A percentile compares a stretch with the other conserved stretches of the same genome.
Evolutionary conservation across 2,888 invertebrate species (phyloP).

Genomic region (Phyllotreta cruciferae): DNA sequence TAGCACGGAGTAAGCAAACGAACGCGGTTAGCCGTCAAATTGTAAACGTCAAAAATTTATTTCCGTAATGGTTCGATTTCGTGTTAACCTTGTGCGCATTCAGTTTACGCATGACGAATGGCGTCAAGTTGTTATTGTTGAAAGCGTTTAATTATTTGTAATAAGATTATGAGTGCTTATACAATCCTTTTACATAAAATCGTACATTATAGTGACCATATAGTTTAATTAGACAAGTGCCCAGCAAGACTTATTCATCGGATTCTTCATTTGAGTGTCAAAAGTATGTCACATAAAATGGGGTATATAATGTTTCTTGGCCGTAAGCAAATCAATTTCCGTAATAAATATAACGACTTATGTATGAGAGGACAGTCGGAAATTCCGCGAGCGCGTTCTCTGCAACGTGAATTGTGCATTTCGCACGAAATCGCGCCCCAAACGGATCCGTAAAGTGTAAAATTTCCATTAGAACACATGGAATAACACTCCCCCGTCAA

Average conservation of each 20-base stretch:
- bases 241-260: slow-evolving; percentile 44
- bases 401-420: slow-evolving; percentile 18
- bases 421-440: slow-evolving; percentile 23
- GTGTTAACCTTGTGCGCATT: slow-evolving; percentile 52
- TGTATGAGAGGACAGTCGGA: slow-evolving; percentile 44
- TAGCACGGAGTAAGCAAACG: background rate
- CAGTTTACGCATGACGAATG: slow-evolving; percentile 93
- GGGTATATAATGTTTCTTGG: slow-evolving; percentile 67
- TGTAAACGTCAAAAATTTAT: slow-evolving; percentile 42
- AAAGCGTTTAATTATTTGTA: slow-evolving; percentile 82
- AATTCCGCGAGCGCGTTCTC: slow-evolving; percentile 38
- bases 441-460: slow-evolving; percentile 39
- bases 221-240: slow-evolving; percentile 48
- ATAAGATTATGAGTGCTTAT: slow-evolving; percentile 73
- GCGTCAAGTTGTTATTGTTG: slow-evolving; percentile 99
- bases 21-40: background rate
- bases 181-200: slow-evolving; percentile 67
- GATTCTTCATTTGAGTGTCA: slow-evolving; percentile 63
- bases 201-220: slow-evolving; percentile 56
- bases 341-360: slow-evolving; percentile 47
- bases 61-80: slow-evolving; percentile 47
- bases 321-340: slow-evolving; percentile 61
- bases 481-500: slow-evolving; percentile 62
- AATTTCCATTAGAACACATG: slow-evolving; percentile 60
- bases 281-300: slow-evolving; percentile 78